Conservation (phyloP, 2,113 vertebrate genomes). For the Baryphthengus martii region DNA sequence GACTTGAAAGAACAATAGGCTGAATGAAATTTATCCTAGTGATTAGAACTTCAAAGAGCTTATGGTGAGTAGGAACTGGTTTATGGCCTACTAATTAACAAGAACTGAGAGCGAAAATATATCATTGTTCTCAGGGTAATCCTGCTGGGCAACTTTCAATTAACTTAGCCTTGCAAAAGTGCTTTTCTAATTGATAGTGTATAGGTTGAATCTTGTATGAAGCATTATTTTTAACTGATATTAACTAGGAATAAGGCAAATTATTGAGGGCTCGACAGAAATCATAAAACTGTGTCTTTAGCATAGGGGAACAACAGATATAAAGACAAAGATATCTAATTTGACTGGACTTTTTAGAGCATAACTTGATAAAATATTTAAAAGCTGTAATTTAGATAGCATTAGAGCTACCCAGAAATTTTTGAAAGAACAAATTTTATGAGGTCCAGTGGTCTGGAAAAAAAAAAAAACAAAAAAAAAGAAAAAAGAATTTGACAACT, state of each 20-base stretch:
- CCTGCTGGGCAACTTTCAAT: background rate
- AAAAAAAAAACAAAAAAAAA: background rate
- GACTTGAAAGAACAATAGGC: background rate
- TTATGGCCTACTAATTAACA: background rate
- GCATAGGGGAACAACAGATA: background rate
- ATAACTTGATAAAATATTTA: slow-evolving; percentile 1
- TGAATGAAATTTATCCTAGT: background rate
- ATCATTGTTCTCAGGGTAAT: background rate
- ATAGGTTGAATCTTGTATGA: background rate
- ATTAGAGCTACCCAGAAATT: background rate
- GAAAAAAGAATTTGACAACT: background rate
- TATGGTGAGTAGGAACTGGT: background rate
- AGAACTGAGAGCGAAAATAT: background rate
- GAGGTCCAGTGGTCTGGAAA: background rate
- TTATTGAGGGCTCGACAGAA: background rate
- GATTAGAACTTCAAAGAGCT: background rate
- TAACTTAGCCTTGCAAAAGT: background rate
- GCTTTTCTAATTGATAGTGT: background rate
- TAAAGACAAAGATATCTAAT: background rate
- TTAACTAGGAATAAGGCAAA: background rate
- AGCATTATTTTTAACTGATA: background rate
- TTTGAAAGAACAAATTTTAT: background rate
- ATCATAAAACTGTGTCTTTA: background rate
- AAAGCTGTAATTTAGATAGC: background rate
- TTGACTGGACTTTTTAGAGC: background rate